Evolutionary conservation across 2,888 invertebrate genomes (phyloP), one percentile per base, ranked within the genome.

Genomic region (Neoitamus cyanurus): DNA sequence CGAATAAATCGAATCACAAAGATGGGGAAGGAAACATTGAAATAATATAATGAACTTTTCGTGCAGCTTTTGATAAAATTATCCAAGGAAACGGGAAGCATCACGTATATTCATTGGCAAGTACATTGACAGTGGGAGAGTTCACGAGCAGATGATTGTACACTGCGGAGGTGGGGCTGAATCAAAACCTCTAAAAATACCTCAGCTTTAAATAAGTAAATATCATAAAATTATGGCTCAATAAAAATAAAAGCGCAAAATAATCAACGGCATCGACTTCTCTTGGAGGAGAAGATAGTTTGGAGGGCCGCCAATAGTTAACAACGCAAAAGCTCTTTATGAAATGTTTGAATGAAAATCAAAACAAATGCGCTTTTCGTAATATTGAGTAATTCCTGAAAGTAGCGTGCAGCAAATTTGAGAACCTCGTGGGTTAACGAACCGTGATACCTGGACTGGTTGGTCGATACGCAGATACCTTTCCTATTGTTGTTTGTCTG

Each of bases 381-480:
- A 58, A 2, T 9, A 15, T 58, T 58, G 58, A 58, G 58, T 58
- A 58, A 58, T 58, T 58, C 58, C 58, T n/a, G 9, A 58, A 58
- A 20, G 20, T 58, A 58, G 20, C 58, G 9, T 58, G 58, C 58
- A 58, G n/a, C 0, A 42, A 42, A 58, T 25, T 20, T 15, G 58
- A 25, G 25, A 58, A 15, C 20, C 30, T 15, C 28, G 58, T 15
- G 34, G 80, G 80, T 80, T 58, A 80, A 80, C 15, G 80, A 80
- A 80, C 80, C 68, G 31, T 80, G 31, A 7, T 80, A 34, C 58
- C 77, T 77, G 77, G 58, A 6, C 9, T 42, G 20, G 68, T 34
- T 20, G 34, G 13, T 68, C 68, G 80, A 34, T 68, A 68, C 58
- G 30, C 28, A 20, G 1, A 58, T 13, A 31, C 31, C 42, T 20